Conservation (phyloP, 2,888 invertebrate genomes). For the Encarsia formosa region DNA sequence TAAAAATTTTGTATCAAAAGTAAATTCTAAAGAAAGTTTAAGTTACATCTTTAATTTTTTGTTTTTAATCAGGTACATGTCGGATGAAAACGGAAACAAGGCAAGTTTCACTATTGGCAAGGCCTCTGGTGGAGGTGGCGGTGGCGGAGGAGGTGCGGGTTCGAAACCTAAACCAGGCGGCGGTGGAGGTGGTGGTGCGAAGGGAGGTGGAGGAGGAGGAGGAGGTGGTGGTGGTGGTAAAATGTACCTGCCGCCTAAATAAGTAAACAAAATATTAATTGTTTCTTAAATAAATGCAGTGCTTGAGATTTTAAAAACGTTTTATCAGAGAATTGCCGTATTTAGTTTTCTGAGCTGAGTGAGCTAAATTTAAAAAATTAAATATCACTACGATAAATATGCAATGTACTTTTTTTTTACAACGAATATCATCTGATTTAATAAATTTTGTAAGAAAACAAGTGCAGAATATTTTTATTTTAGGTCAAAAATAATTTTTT, state of each 20-base stretch:
- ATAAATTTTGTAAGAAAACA: background rate
- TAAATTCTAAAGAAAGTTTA: too few relatives aligned
- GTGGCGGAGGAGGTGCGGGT: conserved; percentile 16
- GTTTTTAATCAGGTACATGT: conserved; percentile 47
- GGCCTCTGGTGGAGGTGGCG: conserved; percentile 26
- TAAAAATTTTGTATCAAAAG: too few relatives aligned
- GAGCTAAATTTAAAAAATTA: too few relatives aligned
- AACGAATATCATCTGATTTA: background rate
- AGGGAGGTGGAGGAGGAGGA: conserved; percentile 16
- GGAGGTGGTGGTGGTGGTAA: conserved; percentile 27
- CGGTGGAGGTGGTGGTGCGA: conserved; percentile 19
- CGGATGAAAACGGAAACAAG: conserved; percentile 47
- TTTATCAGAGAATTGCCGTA: too few relatives aligned
- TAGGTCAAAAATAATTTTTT: too few relatives aligned
- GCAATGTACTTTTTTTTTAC: background rate
- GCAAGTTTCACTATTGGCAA: conserved; percentile 47
- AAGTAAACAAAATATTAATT: too few relatives aligned
- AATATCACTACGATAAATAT: background rate
- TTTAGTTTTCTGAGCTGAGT: too few relatives aligned
- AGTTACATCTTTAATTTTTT: too few relatives aligned
- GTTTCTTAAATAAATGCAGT: too few relatives aligned
- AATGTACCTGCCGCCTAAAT: conserved; percentile 41
- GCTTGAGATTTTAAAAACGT: too few relatives aligned
- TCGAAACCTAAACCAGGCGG: conserved; percentile 21
- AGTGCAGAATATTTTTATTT: background rate